Evolutionary conservation across 2,888 invertebrate species (phyloP).

Genomic region (Scotopteryx bipunctaria): DNA sequence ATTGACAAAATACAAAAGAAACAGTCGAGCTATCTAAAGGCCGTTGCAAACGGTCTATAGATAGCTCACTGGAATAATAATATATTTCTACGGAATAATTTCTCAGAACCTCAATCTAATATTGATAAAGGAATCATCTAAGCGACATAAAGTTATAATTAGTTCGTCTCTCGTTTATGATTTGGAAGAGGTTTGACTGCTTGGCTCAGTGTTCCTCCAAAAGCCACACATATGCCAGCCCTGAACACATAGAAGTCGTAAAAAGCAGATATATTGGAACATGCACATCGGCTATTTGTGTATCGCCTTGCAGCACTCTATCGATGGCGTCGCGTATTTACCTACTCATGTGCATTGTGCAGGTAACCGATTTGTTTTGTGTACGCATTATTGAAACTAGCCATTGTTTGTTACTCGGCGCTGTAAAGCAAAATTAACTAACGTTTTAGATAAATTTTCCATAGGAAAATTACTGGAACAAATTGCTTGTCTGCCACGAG

Average conservation of each 20-base stretch:
- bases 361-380: constrained; percentile 27
- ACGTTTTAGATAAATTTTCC: constrained; percentile 8
- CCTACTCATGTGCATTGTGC: constrained; percentile 22
- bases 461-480: constrained; percentile 1
- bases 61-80: too few species aligned
- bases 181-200: background rate
- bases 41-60: too few species aligned
- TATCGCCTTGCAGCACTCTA: constrained; percentile 55
- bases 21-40: too few species aligned
- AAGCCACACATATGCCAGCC: constrained; percentile 36
- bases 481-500: background rate
- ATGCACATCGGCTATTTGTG: constrained; percentile 72
- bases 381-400: constrained; percentile 24
- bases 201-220: background rate
- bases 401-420: constrained; percentile 21
- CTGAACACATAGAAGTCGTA: constrained; percentile 65
- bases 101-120: constrained; percentile 6
- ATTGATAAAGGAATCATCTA: too few species aligned
- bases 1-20: too few species aligned
- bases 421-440: constrained; percentile 6
- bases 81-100: background rate
- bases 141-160: too few species aligned
- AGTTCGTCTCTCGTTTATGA: too few species aligned
- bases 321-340: constrained; percentile 41
- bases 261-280: constrained; percentile 70